Evolutionary conservation across 2,113 vertebrate species (phyloP).

Genomic region (Ranitomeya variabilis): DNA sequence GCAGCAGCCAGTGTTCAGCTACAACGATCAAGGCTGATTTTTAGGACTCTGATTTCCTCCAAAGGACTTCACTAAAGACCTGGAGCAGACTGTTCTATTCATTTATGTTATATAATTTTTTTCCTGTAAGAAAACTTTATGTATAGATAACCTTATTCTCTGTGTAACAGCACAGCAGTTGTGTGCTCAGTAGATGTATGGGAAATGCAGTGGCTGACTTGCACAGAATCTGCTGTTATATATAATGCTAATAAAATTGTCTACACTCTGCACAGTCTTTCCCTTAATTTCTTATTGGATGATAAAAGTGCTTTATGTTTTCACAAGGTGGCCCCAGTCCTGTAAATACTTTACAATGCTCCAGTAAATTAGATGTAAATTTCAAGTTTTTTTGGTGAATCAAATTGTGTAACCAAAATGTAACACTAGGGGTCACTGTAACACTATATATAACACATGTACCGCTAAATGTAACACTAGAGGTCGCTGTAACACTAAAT

Average conservation of each 20-base stretch:
- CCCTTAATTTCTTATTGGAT: neutral
- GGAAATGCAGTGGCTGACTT: neutral
- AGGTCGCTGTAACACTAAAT: too few species aligned
- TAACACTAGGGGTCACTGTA: slow-evolving; percentile 19
- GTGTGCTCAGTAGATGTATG: neutral
- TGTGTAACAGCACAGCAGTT: neutral
- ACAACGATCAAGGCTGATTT: neutral
- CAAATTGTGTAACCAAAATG: neutral
- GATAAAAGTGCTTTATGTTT: neutral
- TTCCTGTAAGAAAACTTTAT: neutral
- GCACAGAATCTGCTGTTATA: neutral
- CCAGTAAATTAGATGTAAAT: neutral
- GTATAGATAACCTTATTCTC: neutral
- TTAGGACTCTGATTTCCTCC: neutral
- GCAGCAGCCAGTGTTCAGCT: neutral
- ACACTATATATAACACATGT: too few species aligned
- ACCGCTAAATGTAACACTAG: too few species aligned
- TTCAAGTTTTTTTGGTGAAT: too few species aligned
- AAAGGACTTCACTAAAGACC: neutral
- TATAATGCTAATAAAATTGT: neutral
- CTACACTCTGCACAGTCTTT: neutral
- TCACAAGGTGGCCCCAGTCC: neutral
- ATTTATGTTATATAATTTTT: neutral
- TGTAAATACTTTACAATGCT: neutral
- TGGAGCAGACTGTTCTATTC: neutral